Base-by-base conservation (phyloP, 2,888 invertebrate species). In the Camptogramma bilineatum region DNA sequence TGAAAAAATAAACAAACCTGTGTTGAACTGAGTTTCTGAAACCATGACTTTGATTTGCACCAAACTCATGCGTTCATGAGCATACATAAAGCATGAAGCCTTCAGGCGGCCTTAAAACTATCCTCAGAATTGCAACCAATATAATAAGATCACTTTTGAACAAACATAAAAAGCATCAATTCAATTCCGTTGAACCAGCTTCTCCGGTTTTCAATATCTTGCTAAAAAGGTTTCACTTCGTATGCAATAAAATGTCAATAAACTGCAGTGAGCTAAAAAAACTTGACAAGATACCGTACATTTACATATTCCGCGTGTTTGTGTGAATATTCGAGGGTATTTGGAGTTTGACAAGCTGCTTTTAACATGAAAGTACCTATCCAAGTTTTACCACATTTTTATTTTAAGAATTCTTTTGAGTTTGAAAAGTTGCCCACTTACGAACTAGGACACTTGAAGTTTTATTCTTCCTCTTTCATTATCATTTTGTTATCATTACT, bases 161-260 rank as follows among this genome's bases (percentile, higher is more conserved):
- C 34, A 39, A 39, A 39, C 13, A 39, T 39, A 13, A 39, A 39
- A 39, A 31, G 31, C 21, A 34, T 34, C 34, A 34, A 13, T 39
- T 13, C 13, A 13, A 13, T 48, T 19, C 47, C 55, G 47, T 31
- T 19, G 47, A 55, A 56, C 47, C 55, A 19, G 48, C 47, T 19
- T 18, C 55, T 42, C 50, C 57, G 42, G 53, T 53, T 52, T 28
- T n/a, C 16, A 13, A 46, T 16, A 24, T 21, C 47, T 2, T 17
- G 52, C 24, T 52, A 52, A 58, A 59, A 48, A 46, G 59, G 39
- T 61, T 54, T 54, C 42, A 54, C 42, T 17, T 28, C 50, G 50
- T 39, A 28, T 24, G 50, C 54, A 50, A 61, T 50, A 61, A 61
- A 61, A 61, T n/a, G 39, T 0, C 39, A 10, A 42, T 50, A 28